Conservation (phyloP, 2,113 vertebrate species). For the Corvus cornix region DNA sequence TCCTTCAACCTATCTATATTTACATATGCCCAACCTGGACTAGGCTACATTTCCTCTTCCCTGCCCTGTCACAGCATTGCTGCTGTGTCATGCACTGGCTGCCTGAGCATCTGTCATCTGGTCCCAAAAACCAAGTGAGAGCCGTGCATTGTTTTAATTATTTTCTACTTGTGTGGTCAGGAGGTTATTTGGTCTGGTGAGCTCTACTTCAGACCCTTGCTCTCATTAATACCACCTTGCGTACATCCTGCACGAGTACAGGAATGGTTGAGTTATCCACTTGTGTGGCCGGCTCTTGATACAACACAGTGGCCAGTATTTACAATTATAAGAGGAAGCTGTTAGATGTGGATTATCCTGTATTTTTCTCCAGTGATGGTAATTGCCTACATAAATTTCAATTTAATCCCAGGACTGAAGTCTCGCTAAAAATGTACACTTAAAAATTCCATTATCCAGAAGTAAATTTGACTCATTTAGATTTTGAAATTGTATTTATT, state of each 20-base stretch:
- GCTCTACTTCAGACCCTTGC: constrained; percentile 50
- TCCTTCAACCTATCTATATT: background rate
- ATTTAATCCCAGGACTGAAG: constrained; percentile 18
- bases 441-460: constrained; percentile 23
- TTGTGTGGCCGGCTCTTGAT: constrained; percentile 78
- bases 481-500: constrained; percentile 11
- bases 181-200: constrained; percentile 76
- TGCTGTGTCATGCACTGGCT: constrained; percentile 57
- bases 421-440: background rate
- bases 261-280: constrained; percentile 69
- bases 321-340: constrained; percentile 69
- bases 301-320: constrained; percentile 65
- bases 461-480: constrained; percentile 9
- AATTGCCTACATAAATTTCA: constrained; percentile 60
- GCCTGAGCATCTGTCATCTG: constrained; percentile 69
- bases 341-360: constrained; percentile 17
- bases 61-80: background rate
- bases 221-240: constrained; percentile 70
- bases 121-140: constrained; percentile 65
- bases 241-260: constrained; percentile 60
- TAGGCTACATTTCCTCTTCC: background rate
- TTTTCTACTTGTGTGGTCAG: constrained; percentile 83
- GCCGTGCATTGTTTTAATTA: constrained; percentile 74
- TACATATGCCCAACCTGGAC: background rate
- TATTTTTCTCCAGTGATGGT: constrained; percentile 47